Conservation (phyloP, 1,140 invertebrate species). For the Sitobion miscanthi region DNA sequence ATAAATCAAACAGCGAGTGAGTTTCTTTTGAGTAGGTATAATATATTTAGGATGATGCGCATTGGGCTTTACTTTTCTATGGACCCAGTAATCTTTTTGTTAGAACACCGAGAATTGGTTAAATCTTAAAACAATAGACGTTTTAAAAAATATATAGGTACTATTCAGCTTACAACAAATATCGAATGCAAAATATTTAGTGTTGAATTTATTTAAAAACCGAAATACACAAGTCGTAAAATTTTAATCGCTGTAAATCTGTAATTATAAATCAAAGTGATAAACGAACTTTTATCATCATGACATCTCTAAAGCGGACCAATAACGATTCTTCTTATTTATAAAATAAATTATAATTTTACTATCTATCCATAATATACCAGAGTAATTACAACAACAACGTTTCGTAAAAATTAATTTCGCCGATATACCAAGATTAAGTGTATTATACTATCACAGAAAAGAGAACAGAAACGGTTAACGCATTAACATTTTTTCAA, state of each 20-base stretch:
- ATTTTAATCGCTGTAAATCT: not conserved
- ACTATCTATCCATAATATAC: not conserved
- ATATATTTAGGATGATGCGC: not conserved
- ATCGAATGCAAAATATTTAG: not conserved
- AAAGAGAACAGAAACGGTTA: not conserved
- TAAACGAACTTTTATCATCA: not conserved
- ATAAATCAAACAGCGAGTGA: not conserved
- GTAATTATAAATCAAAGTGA: not conserved
- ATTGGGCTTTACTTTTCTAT: not conserved
- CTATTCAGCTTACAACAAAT: not conserved
- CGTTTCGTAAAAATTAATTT: not conserved
- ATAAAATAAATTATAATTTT: not conserved
- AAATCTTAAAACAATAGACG: not conserved
- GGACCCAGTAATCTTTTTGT: not conserved
- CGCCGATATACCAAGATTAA: not conserved
- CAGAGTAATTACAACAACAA: not conserved
- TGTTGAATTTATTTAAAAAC: not conserved
- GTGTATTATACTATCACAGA: not conserved
- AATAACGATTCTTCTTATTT: not conserved
- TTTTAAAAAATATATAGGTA: not conserved
- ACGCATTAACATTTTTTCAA: not conserved
- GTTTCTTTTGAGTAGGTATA: not conserved
- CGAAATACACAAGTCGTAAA: not conserved
- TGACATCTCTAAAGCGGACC: not conserved
- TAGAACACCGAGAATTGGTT: not conserved